Base-by-base conservation (phyloP, 2,888 invertebrate species). In the Agonopterix subpropinquella region DNA sequence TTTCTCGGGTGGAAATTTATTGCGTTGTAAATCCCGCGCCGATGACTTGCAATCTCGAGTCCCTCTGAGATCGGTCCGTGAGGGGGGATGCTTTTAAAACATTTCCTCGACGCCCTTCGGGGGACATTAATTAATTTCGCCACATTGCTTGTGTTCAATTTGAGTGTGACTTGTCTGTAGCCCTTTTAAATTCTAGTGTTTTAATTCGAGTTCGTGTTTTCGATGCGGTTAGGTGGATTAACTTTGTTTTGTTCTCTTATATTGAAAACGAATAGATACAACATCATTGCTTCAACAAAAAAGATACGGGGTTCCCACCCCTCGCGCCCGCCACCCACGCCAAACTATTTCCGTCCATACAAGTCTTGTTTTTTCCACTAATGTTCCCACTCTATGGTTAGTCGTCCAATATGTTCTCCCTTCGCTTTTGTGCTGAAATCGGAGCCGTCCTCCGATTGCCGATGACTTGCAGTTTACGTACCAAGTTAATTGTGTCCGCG, bases 101-200 rank as follows among this genome's bases (percentile, higher is more conserved):
- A 70, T 78, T 79, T 68, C 73, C 69, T 67, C 54, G 54, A 62
- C 67, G 60, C 59, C 59, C 65, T 67, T 69, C 65, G 65, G 73
- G 67, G 72, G 71, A 76, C 78, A 77, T 79, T 86, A 83, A 87
- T 86, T 86, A 86, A 84, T 86, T 85, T 80, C 66, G 64, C 72
- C 73, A 67, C 72, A 67, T 69, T 70, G 69, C 68, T 71, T 65
- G 70, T 70, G 72, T 73, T 77, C 73, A 70, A 70, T 79, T 74
- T 70, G 60, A 70, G 70, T 77, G 67, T 73, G 70, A 70, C 70
- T 71, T 64, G 39, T 70, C 67, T 49, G 62, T 65, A 57, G 60
- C 60, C 59, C 57, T 75, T 75, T 28, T 7, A 28, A 28, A 28
- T 75, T 74, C 43, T 28, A 28, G 28, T 28, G 5, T 28, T 28